Evolutionary conservation across 2,113 vertebrate species (phyloP), one percentile per base, ranked within the genome.

Genomic region (Dasyurus viverrinus): DNA sequence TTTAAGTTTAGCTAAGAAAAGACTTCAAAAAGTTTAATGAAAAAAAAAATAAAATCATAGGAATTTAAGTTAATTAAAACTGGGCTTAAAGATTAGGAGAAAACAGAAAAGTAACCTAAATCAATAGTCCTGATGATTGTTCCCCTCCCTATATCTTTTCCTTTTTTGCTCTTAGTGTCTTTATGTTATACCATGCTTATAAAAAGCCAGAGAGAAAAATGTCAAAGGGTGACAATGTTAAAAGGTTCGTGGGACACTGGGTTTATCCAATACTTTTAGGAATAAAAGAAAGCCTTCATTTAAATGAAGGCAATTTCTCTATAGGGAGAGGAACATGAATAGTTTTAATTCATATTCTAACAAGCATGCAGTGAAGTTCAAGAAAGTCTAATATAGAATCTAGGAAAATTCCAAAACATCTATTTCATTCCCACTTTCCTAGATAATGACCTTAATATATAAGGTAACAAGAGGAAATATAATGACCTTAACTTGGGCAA

Each of bases 171-270:
- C 91, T 94, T 53, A 95, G 90, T 42, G 53, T 96, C 97, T 98
- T 97, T 97, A 97, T 97, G 94, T 96, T 95, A 92, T 90, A 92
- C 96, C 97, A 97, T 97, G 95, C 84, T 97, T 97, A 94, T 93
- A 95, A 97, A 97, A 96, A 90, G 90, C 96, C 96, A 96, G 93
- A 96, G 95, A 94, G 96, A 97, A 97, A 98, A 98, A 97, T 96
- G 98, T 97, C 97, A 96, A 91, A 25, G 53, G 95, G 96, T 84
- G 93, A 53, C 91, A 94, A 27, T 55, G 90, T 0, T 90, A 68
- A 54, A 96, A 94, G 16, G 76, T 68, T 97, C 95, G 52, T 53
- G 54, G 95, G 95, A 96, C 46, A 94, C 46, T 96, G 92, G 95
- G 53, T 96, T 97, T 46, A 95, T 94, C 90, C 48, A 47, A 97